Conservation (phyloP, 2,888 invertebrate genomes). For the Scaptomyza cyrtandrae region DNA sequence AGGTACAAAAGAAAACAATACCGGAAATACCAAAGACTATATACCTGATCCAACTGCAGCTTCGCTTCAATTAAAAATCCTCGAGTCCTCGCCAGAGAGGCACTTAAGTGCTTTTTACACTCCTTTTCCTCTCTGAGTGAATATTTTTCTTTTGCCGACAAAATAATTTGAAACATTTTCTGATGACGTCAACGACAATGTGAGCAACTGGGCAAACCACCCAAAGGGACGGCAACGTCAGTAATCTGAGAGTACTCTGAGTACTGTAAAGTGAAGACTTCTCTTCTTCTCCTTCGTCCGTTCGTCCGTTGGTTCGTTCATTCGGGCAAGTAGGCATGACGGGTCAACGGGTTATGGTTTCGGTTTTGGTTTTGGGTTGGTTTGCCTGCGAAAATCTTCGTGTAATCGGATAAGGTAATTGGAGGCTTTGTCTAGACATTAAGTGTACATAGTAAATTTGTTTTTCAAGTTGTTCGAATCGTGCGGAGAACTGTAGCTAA, state of each 20-base stretch:
- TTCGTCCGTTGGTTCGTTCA: too few relatives aligned
- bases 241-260: slow-evolving; percentile 57
- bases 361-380: slow-evolving; percentile 24
- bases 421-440: slow-evolving; percentile 84
- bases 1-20: slow-evolving; percentile 39
- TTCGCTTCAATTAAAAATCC: slow-evolving; percentile 82
- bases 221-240: slow-evolving; percentile 63
- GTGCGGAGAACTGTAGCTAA: slow-evolving; percentile 20
- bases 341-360: slow-evolving; percentile 61
- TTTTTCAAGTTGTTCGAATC: slow-evolving; percentile 59
- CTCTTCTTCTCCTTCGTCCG: slow-evolving; percentile 3
- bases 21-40: slow-evolving; percentile 43
- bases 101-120: slow-evolving; percentile 76
- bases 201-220: slow-evolving; percentile 24
- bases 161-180: slow-evolving; percentile 71
- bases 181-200: slow-evolving; percentile 52
- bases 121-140: slow-evolving; percentile 55
- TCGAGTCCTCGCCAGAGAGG: slow-evolving; percentile 55
- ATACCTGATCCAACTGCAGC: slow-evolving; percentile 46
- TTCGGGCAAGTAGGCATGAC: slow-evolving; percentile 38
- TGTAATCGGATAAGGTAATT: slow-evolving; percentile 84
- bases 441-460: slow-evolving; percentile 82
- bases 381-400: slow-evolving; percentile 74
- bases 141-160: slow-evolving; percentile 59
- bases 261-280: slow-evolving; percentile 19